Evolutionary conservation across 2,888 invertebrate species (phyloP), one percentile per base, ranked within the genome.

Genomic region (Andricus quercusramuli): DNA sequence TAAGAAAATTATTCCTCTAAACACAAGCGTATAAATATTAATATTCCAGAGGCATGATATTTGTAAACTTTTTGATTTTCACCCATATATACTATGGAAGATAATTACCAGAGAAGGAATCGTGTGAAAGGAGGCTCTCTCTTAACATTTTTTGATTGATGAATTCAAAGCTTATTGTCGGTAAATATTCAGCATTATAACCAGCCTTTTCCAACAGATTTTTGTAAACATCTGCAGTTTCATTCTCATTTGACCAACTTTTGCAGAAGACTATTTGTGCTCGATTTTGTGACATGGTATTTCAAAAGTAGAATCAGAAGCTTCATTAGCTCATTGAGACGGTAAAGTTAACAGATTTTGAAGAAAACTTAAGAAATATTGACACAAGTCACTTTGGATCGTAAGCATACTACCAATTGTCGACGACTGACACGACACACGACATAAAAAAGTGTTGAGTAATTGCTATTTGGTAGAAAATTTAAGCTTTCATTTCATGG

Each of bases 111-210:
- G 86, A 83, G 77, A 91, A 92, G 13, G 80, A 85, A 29, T 89
- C 67, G 37, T 87, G 84, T 44, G 82, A 81, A 8, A 80, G 77
- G 13, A 92, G 82, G 70, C 88, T 85, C 17, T 84, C 77, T 76
- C 56, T 80, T 15, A 92, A 83, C 66, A 86, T 80, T 11, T 87
- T 77, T 6, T 87, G 84, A 83, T 91, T 92, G 5, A 89, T 78
- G 78, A 89, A 92, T 82, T 90, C 86, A 81, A 92, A 92, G 59
- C 84, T 83, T 22, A 92, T 77, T 17, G 90, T 88, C 17, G 88
- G 85, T 25, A 92, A 85, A 80, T 86, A 85, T 47, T 88, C 78
- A 79, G 91, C 92, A 32, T 66, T 76, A 70, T 89, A 92, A 80
- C 91, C 91, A 67, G 88, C 88, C 0, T 88, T 81, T 83, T 86